Base-by-base conservation (phyloP, 2,797 vertebrate species). In the Tolypeutes matacus region DNA sequence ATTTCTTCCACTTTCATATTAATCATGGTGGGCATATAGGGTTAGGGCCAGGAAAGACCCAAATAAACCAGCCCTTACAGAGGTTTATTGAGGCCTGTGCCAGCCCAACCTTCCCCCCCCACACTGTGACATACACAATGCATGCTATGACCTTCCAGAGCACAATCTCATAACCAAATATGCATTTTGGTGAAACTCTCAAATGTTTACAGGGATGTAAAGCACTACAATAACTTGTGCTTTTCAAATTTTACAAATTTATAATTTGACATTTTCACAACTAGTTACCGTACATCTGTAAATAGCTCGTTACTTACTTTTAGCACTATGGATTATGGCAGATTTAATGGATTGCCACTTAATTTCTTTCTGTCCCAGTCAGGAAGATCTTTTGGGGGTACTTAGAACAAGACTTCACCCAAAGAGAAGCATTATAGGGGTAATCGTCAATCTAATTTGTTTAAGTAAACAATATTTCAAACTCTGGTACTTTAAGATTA, bases 381-480 rank as follows among this genome's bases (percentile, higher is more conserved):
- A 62, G 29, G 75, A 91, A 67, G 53, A 4, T 15, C 46, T 46
- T 73, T 60, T 25, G 10, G 25, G 31, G 58, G 42, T 49, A 75
- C 42, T 89, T 81, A 39, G 25, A 81, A 49, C 3, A 86, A 76
- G 21, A 13, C 36, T 27, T 14, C 20, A 10, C 29, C 62, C 14
- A 34, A 31, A 77, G 76, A 65, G 62, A 83, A 70, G 51, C n/a
- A 80, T 46, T 4, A 2, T 2, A 64, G 31, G 18, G 23, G 39
- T 76, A 42, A 72, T 51, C 53, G 67, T 36, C 53, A 80, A 36
- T 53, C 65, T 84, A 25, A 80, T 72, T 76, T 58, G 7, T 65
- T 85, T 81, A 81, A n/a, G 21, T 42, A 90, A 86, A 69, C 72
- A 82, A 62, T 70, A 80, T 39, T 25, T 85, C 86, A 80, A 85